Percentiles rank a stretch among this genome's conserved stretches.
phyloP scores from a whole-genome alignment of 30 jellyfish, hydroid and myxozoan species.

The Morbakka virulenta region DNA sequence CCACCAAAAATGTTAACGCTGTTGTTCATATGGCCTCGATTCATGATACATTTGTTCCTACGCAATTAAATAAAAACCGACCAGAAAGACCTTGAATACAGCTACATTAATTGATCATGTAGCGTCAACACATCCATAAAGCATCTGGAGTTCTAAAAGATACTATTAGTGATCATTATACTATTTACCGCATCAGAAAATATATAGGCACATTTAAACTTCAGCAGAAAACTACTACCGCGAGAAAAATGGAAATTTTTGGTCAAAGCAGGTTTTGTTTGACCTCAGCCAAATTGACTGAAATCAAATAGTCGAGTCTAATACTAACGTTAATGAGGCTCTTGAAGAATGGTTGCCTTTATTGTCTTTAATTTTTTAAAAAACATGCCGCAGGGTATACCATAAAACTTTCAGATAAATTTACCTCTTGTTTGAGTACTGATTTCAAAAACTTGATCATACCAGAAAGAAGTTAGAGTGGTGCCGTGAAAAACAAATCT shows the following conservation, averaged over 20 bases:
- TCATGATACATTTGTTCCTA: slow-evolving; percentile 31
- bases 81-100: slow-evolving; percentile 26
- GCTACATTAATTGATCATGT: slow-evolving; percentile 20
- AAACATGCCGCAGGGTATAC: slow-evolving; percentile 32
- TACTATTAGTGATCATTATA: slow-evolving; percentile 27
- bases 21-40: slow-evolving; percentile 44
- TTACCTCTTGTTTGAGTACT: slow-evolving; percentile 37
- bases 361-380: neutral
- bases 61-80: slow-evolving; percentile 34
- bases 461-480: too few relatives aligned
- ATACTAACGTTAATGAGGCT: slow-evolving; percentile 16
- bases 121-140: slow-evolving; percentile 15
- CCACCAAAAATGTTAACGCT: slow-evolving; percentile 25
- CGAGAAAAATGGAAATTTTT: slow-evolving; percentile 32
- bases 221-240: slow-evolving; percentile 17
- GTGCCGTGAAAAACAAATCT: slow-evolving; percentile 15
- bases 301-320: slow-evolving; percentile 10
- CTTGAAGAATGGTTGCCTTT: neutral
- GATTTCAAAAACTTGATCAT: too few relatives aligned
- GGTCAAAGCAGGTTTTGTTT: neutral
- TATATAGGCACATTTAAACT: slow-evolving; percentile 32
- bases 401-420: slow-evolving; percentile 17
- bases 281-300: slow-evolving; percentile 10
- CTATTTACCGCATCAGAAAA: slow-evolving; percentile 33
- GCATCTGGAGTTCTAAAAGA: slow-evolving; percentile 20